Conservation (phyloP, 2,888 invertebrate species). For the Phania funesta region DNA sequence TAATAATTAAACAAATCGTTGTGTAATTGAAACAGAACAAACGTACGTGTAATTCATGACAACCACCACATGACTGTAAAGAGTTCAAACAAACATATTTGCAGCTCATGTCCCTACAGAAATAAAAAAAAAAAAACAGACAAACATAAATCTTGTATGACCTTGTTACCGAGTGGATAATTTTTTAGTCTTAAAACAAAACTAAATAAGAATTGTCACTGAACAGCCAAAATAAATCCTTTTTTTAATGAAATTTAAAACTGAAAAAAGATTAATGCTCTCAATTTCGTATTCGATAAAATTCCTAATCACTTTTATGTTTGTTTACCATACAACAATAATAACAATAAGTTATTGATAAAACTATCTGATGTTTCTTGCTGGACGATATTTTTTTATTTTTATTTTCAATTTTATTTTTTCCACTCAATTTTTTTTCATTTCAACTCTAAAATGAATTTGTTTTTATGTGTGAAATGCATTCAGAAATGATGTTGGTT, state of each 20-base stretch:
- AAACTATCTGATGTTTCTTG: constrained; percentile 16
- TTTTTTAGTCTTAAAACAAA: constrained; percentile 8
- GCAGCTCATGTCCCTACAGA: not conserved
- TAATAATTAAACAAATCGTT: too few relatives aligned
- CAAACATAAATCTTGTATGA: not conserved
- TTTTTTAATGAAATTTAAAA: not conserved
- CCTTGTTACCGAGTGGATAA: constrained; percentile 13
- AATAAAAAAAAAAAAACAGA: not conserved
- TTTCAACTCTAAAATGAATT: not conserved
- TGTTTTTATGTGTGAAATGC: constrained; percentile 31
- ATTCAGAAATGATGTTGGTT: constrained; percentile 12
- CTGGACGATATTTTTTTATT: constrained; percentile 14
- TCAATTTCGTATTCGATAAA: constrained; percentile 10
- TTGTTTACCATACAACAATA: constrained; percentile 53
- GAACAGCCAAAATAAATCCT: too few relatives aligned
- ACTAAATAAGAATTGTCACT: too few relatives aligned
- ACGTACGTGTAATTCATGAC: not conserved
- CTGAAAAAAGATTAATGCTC: constrained; percentile 56
- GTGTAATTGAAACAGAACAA: not conserved
- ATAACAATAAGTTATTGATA: constrained; percentile 36
- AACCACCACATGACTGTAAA: not conserved
- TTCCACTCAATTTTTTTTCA: too few relatives aligned
- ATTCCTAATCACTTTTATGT: constrained; percentile 40
- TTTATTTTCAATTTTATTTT: not conserved
- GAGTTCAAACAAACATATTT: constrained; percentile 11